Base-by-base conservation (phyloP, 2,888 invertebrate species). In the Eledone cirrhosa region DNA sequence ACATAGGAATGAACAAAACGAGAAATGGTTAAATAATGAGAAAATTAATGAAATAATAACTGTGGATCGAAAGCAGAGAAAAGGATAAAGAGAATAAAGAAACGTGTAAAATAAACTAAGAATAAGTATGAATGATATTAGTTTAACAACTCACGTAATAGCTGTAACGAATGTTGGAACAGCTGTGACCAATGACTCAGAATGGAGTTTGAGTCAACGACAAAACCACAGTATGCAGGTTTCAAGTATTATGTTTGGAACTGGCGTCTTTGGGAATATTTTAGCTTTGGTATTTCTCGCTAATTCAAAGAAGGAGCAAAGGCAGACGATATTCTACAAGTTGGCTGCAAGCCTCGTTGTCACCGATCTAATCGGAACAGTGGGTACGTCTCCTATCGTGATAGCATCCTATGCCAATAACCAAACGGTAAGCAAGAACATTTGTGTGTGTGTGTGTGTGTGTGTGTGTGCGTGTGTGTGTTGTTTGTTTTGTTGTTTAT, bases 321-420 rank as follows among this genome's bases (percentile, higher is more conserved):
- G 85, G 59, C 81, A 88, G 80, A 90, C 89, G 5, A 85, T 90
- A 24, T 91, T 91, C 82, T 91, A 90, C 84, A 87, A 89, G 74
- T 84, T 91, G 63, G 87, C 90, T 53, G 89, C 88, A 8, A 89
- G 88, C 16, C 83, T 91, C 48, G 88, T 89, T 8, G 83, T 88
- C 77, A 90, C 90, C 1, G 91, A 91, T 83, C 84, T 91, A 16
- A 78, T 90, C 13, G 91, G 91, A 8, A 90, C 89, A n/a, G 80
- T 87, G 11, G 81, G 87, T 76, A 89, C 89, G 19, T 89, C 90
- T 8, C 88, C 88, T 0, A 84, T 89, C 14, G 87, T 87, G 19
- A 86, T 88, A 24, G 82, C 84, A 3, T 85, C 86, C 5, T 90
- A 91, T 84, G 79, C 83, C n/a, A 86, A 86, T 78, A 81, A 87